A percentile compares a stretch with the other conserved stretches of the same genome.
Conservation (phyloP, 2,888 invertebrate genomes). For the Campoplex nolae region DNA sequence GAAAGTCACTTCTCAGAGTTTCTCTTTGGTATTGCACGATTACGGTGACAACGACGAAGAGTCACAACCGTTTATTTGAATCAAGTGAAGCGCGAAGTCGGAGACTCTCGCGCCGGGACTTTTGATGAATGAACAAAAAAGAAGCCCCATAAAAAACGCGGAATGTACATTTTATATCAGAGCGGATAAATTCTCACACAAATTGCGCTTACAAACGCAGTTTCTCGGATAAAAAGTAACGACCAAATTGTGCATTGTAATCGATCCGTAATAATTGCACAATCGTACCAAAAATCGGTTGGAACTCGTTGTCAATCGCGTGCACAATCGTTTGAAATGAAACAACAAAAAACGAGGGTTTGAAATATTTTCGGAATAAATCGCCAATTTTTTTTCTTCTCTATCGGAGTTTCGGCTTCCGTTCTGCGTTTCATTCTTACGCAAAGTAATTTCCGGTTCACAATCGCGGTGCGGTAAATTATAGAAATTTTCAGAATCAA, state of each 20-base stretch:
- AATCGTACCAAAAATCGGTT: not conserved
- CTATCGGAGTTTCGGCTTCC: slow-evolving; percentile 19
- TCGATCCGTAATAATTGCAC: slow-evolving; percentile 47
- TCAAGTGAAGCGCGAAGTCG: slow-evolving; percentile 82
- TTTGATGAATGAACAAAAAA: slow-evolving; percentile 31
- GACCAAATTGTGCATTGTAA: slow-evolving; percentile 36
- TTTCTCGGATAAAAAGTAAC: slow-evolving; percentile 16
- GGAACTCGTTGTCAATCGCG: too few relatives aligned
- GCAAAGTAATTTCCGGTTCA: slow-evolving; percentile 1
- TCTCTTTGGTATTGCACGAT: slow-evolving; percentile 70
- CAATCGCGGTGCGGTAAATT: not conserved
- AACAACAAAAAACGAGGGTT: not conserved
- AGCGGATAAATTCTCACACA: slow-evolving; percentile 30
- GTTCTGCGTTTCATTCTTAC: not conserved
- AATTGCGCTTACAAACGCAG: slow-evolving; percentile 25
- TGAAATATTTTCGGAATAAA: slow-evolving; percentile 50
- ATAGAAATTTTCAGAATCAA: not conserved
- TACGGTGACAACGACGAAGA: slow-evolving; percentile 52
- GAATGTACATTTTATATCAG: slow-evolving; percentile 18
- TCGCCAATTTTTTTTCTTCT: slow-evolving; percentile 26
- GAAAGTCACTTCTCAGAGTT: slow-evolving; percentile 67
- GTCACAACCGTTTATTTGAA: slow-evolving; percentile 77
- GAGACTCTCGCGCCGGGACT: slow-evolving; percentile 51
- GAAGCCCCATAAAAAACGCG: not conserved
- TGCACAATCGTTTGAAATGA: not conserved